Evolutionary conservation across 2,113 vertebrate genomes (phyloP).

Genomic region (Emydura subglobosa): DNA sequence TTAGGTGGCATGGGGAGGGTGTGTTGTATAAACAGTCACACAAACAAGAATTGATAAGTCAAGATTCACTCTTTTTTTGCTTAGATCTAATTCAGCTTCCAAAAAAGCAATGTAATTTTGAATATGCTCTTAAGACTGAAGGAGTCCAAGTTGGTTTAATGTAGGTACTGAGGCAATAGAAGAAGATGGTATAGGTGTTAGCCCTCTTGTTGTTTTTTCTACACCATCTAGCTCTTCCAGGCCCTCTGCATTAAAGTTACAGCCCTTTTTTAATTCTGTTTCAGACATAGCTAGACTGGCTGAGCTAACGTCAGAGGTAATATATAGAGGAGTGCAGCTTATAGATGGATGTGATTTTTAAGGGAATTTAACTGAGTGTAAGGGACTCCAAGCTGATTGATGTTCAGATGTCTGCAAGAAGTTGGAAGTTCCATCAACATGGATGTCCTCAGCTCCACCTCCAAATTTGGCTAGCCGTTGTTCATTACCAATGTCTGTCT

Average conservation of each 20-base stretch:
- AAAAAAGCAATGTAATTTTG: not conserved
- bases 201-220: not conserved
- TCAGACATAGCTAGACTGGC: not conserved
- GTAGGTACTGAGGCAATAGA: not conserved
- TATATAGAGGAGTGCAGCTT: not conserved
- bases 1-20: not conserved
- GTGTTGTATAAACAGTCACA: not conserved
- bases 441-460: not conserved
- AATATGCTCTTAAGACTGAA: not conserved
- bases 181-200: not conserved
- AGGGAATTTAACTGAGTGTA: not conserved
- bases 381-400: not conserved
- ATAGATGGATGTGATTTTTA: not conserved
- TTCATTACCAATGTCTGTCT: not conserved
- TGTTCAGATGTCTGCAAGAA: not conserved
- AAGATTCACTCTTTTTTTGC: not conserved
- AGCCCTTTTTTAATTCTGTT: not conserved
- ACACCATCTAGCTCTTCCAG: not conserved
- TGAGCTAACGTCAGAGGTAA: not conserved
- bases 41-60: not conserved
- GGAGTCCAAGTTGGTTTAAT: not conserved
- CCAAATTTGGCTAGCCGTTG: not conserved
- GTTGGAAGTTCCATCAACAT: not conserved
- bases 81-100: not conserved
- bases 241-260: not conserved